Evolutionary conservation across 2,888 invertebrate species (phyloP), one percentile per base, ranked within the genome.

Genomic region (Atethmia centrago): DNA sequence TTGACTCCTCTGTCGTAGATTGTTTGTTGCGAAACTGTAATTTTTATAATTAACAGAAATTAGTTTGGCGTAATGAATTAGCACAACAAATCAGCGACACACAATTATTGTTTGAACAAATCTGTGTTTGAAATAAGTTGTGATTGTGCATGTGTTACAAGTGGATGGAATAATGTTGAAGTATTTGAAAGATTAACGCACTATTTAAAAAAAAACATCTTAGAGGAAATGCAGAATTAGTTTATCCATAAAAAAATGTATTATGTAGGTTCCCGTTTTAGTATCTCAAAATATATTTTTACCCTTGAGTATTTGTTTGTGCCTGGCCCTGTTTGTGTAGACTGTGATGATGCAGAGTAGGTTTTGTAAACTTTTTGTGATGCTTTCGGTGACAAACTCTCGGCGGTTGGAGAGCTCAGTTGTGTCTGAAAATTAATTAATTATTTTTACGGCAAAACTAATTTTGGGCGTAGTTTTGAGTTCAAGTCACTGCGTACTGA

Each of bases 361-460:
- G 95, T 94, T 89, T 94, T 95, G 88, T 93, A 93, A 88, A 95
- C 93, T 92, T 94, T 95, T 90, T 96, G 95, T 91, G 96, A 95
- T 92, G 95, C 95, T 94, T 92, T 96, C 93, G 95, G 93, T 93
- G 95, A 93, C 92, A 96, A 94, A 93, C 94, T 96, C 95, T 96
- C 96, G 87, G 91, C 91, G 84, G 87, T 79, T 84, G 94, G 93
- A 95, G 95, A 95, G 94, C 91, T 93, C 88, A 90, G 84, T 91
- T 93, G 93, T 94, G 95, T 95, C 96, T 96, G 96, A 93, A 96
- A 95, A 89, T 86, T 71, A 9, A 70, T 71, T 36, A 36, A 36
- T 45, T 0, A 14, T 56, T 71, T 71, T 68, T 56, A 69, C 12
- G 21, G 0, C 12, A 1, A 25, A 0, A 4, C 0, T 10, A n/a